Base-by-base conservation (phyloP, 2,113 vertebrate species). In the Xenus cinereus region DNA sequence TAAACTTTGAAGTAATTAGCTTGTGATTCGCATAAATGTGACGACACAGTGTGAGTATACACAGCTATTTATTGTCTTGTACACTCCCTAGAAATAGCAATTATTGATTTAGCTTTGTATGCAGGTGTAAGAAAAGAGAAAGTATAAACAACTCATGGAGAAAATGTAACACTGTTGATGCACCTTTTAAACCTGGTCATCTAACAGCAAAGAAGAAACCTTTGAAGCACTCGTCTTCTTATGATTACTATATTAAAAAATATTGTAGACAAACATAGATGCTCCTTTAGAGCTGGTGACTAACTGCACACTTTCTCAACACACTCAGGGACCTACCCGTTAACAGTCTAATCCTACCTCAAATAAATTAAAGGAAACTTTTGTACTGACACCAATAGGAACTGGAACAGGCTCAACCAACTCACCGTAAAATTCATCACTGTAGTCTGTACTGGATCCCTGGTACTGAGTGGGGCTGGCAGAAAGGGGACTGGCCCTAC, bases 1-100 rank as follows among this genome's bases (percentile, higher is more conserved):
- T 71, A 91, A 96, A 88, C 53, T 94, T 46, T 59, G 67, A 89
- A 93, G 94, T 53, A 87, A 97, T 93, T 78, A 93, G 88, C 71
- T 62, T 37, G 82, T 63, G 75, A 93, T 76, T 95, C 71, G 87
- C 54, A 94, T 53, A 86, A 92, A 41, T 33, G 27, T 6, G 37
- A 63, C 7, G 59, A 59, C 57, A 51, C 39, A 72, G 51, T 39
- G 66, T n/a, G 76, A 89, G 51, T 20, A 50, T 3, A 59, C 60
- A 19, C 76, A 84, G 73, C 69, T 68, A 63, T 68, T 95, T 95
- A 94, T 39, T 67, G 91, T 27, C 83, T 80, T 28, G 72, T 48
- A 51, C 57, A 18, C 35, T 33, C 51, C 62, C 69, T 84, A 75
- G 53, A 96, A 95, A 95, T 87, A 92, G 72, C 68, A 90, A 84